These are phyloP conservation scores for Drosophila ercepeae DNA, from an alignment of 1,140 invertebrate species.

Conservation along the genomic window DNA sequence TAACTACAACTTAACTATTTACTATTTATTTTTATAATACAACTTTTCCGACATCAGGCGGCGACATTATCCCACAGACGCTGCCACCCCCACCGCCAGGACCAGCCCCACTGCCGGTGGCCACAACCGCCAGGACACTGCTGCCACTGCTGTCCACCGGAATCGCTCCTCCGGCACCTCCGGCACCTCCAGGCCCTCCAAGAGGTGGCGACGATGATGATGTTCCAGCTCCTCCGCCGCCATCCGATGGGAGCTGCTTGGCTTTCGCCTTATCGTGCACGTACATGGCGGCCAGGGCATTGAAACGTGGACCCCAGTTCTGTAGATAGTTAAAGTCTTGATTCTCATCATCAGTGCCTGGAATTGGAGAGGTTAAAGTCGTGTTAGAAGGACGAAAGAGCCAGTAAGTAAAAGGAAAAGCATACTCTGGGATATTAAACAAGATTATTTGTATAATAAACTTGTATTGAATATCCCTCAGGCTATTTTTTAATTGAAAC, in stretches of 20 bases:
- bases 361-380: slow-evolving; percentile 2
- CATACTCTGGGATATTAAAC: too few relatives aligned
- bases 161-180: not conserved
- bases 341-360: slow-evolving; percentile 96
- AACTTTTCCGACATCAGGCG: slow-evolving; percentile 58
- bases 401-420: not conserved
- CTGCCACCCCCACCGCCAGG: slow-evolving; percentile 51
- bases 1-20: slow-evolving; percentile 76
- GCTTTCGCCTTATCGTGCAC: slow-evolving; percentile 87
- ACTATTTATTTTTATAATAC: slow-evolving; percentile 77
- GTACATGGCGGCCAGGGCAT: slow-evolving; percentile 98
- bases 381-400: slow-evolving; percentile 7
- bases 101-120: slow-evolving; percentile 68
- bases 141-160: slow-evolving; percentile 30
- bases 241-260: slow-evolving; percentile 34
- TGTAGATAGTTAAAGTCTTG: slow-evolving; percentile 99
- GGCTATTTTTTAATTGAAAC: not conserved
- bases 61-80: slow-evolving; percentile 15
- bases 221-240: slow-evolving; percentile 22
- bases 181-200: not conserved
- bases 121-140: slow-evolving; percentile 55
- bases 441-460: too few relatives aligned
- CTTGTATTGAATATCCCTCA: not conserved
- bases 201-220: slow-evolving; percentile 36
- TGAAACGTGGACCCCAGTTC: slow-evolving; percentile 98